A percentile compares a stretch with the other conserved stretches of the same genome.
Evolutionary conservation across 2,797 vertebrate genomes (phyloP).

Genomic region (Pangasius sanitwongsei): DNA sequence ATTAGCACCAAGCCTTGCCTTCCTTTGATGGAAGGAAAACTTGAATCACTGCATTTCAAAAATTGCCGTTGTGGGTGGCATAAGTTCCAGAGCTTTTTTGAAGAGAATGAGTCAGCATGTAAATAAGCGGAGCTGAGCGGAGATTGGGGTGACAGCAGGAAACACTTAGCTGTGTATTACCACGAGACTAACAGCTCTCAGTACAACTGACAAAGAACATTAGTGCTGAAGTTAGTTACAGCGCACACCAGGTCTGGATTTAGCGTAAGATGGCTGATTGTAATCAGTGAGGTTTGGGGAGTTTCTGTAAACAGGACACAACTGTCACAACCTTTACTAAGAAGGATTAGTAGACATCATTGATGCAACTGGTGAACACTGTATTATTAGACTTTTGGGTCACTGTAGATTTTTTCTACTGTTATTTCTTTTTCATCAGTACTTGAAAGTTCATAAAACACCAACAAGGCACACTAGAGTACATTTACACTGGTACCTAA

Average conservation of each 20-base stretch:
- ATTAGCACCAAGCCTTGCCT: constrained; percentile 31
- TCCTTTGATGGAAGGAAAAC: constrained; percentile 44
- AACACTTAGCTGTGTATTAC: constrained; percentile 46
- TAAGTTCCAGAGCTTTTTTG: constrained; percentile 40
- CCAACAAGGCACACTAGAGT: not conserved
- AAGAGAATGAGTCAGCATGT: constrained; percentile 50
- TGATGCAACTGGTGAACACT: constrained; percentile 4
- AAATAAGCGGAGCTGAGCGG: constrained; percentile 35
- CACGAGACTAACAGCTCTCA: constrained; percentile 21
- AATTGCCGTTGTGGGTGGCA: constrained; percentile 49
- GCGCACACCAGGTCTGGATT: not conserved
- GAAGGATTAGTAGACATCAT: not conserved
- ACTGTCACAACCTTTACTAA: not conserved
- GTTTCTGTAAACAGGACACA: constrained; percentile 9
- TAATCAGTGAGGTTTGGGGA: not conserved
- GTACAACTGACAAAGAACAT: constrained; percentile 17
- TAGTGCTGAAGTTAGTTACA: constrained; percentile 16
- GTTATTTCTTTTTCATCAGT: too few relatives aligned
- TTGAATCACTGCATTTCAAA: constrained; percentile 48
- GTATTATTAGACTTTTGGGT: not conserved
- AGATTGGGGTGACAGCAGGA: constrained; percentile 41
- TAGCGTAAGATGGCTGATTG: not conserved
- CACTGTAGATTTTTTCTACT: not conserved
- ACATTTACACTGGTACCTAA: not conserved
- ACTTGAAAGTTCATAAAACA: not conserved